Base-by-base conservation (phyloP, 2,113 vertebrate species). In the Raja brachyura region DNA sequence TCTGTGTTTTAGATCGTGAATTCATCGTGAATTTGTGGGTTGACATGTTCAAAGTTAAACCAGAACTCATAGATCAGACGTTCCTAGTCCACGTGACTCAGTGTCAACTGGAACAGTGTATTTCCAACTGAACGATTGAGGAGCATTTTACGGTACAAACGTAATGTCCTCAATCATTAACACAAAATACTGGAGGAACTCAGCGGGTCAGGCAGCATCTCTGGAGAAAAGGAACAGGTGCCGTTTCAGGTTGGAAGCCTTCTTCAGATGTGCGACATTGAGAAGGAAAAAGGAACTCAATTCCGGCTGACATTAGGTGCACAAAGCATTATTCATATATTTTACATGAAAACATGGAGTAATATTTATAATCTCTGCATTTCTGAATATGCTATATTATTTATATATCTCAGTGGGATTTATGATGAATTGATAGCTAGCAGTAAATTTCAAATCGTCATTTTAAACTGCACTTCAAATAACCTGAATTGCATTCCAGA, bases 291-390 rank as follows among this genome's bases (percentile, higher is more conserved):
- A 28, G 28, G 5, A 86, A 28, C 28, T 63, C 10, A 63, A 61
- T 88, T 88, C 83, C 83, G 63, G 59, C 28, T 88, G 59, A 7
- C 31, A 66, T 63, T 28, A 63, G 59, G 59, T 33, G 28, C 59
- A 88, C 5, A 31, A 88, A 88, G n/a, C 33, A 28, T 33, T 25
- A 86, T n/a, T 86, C 59, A 86, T 63, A 86, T 28, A 86, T 86
- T 86, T 86, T 86, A 86, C 83, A 86, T 86, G 83, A 86, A 86
- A 86, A 39, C 20, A 61, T n/a, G 54, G n/a, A 90, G 88, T 63
- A 90, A 92, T 48, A 73, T 92, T 92, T 92, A 70, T 66, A 92
- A 92, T 73, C 3, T 73, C 11, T 10, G 54, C 11, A 92, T 73
- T 92, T 92, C 63, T 48, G 20, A 8, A 14, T 48, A 16, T 28